Evolutionary conservation across 2,113 vertebrate species (phyloP), one percentile per base, ranked within the genome.

Genomic region (Glareola pratincola): DNA sequence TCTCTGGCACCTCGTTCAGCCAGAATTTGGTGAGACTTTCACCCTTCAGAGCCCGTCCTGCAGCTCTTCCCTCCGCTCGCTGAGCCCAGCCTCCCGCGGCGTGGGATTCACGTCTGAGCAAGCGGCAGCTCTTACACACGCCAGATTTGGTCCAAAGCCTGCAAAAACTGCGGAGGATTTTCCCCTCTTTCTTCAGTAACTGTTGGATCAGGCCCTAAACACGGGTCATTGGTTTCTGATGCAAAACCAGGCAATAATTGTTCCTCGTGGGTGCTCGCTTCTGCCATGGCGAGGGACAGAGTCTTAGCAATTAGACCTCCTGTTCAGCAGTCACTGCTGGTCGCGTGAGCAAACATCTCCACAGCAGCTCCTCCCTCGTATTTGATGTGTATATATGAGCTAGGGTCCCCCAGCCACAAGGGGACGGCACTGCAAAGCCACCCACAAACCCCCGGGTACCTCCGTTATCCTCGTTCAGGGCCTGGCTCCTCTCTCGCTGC

Each of bases 1-100:
- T 82, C 97, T 92, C 86, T 94, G 96, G 94, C 94, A 92, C 53
- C 34, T 91, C 50, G 27, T 91, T 82, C 77, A 69, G 81, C 39
- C 84, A 79, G 47, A 83, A 83, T 85, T 68, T 87, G 24, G 1
- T 63, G 57, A 91, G 62, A 62, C 67, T 85, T 95, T 67, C 81
- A 85, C 74, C 59, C 87, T 82, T 43, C 66, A 4, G 41, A 92
- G 81, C 86, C 81, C 81, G 57, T 62, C 88, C 69, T 10, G 2
- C 89, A 88, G 92, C 50, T 91, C 85, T 90, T 68, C 54, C 73
- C 20, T 94, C 91, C 77, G 73, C 47, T 79, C 53, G 1, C 83
- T 80, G 51, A 53, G n/a, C 17, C 50, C 66, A 75, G 13, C 60
- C 51, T 48, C 60, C 83, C 19, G 17, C 21, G 24, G 56, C 14